Evolutionary conservation across 1,140 invertebrate species (phyloP), one percentile per base, ranked within the genome.

Genomic region (Polypedilum pembai): DNA sequence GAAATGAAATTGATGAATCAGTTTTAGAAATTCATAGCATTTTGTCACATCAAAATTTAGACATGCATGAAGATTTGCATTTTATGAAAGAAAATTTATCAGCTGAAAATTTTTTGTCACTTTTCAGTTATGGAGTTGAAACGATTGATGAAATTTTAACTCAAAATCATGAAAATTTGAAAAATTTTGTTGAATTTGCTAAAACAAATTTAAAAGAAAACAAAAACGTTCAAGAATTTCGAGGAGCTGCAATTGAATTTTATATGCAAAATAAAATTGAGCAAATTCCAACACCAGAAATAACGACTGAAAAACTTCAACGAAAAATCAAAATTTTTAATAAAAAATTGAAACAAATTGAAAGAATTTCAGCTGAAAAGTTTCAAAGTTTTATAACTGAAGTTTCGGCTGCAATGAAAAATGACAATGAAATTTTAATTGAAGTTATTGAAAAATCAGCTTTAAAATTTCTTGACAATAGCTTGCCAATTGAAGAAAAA

Each of bases 1-100:
- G 45, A n/a, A 56, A 56, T 15, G 45, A 56, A 56, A 56, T 56
- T 56, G 45, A 56, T 56, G 45, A 56, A 15, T 56, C 45, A 56
- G 15, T 56, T 56, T n/a, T 56, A 4, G 45, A 56, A 56, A 56
- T 56, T 56, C 45, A 56, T 12, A 56, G 45, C 12, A 56, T 56
- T 56, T 56, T 56, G 10, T 56, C 45, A 12, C 45, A 56, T 56
- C 45, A 56, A 15, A 56, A 56, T n/a, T n/a, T 56, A 1, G 45
- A 56, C 12, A 56, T 56, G 45, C 45, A 56, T 15, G 45, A 56
- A 15, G 45, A 56, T 12, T 56, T 56, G 12, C 45, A 56, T 56
- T 56, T 56, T 56, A 15, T 3, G 1, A 12, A 56, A 3, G 45
- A 56, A 56, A 15, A 56, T 56, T n/a, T 56, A 1, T 10, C 8